Percentiles rank a stretch among this genome's conserved stretches.
Conservation (phyloP, 92 coral and sea anemone species). For the Epizoanthus stellaris region DNA sequence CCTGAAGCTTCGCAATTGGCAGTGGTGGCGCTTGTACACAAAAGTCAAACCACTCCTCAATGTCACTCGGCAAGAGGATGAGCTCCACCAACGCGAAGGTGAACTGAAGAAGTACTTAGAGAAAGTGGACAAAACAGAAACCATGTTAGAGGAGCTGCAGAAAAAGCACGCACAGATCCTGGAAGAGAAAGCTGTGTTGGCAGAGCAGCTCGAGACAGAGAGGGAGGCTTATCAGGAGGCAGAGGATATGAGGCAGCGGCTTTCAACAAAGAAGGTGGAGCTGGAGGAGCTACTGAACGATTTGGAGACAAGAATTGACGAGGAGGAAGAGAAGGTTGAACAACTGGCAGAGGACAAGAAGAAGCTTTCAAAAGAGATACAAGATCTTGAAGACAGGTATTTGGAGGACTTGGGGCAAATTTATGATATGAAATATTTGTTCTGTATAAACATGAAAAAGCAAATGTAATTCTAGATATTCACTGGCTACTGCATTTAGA, state of each 20-base stretch:
- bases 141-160: slow-evolving; percentile 69
- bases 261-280: slow-evolving; percentile 85
- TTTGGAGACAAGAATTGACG: slow-evolving; percentile 90
- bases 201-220: slow-evolving; percentile 91
- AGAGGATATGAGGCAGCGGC: slow-evolving; percentile 96
- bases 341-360: slow-evolving; percentile 86
- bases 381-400: slow-evolving; percentile 97
- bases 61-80: slow-evolving; percentile 97
- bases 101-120: slow-evolving; percentile 76
- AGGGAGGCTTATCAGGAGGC: slow-evolving; percentile 93
- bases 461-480: too few relatives aligned
- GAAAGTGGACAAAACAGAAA: slow-evolving; percentile 89
- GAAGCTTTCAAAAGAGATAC: slow-evolving; percentile 90
- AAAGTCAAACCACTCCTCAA: slow-evolving; percentile 95
- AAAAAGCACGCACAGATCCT: slow-evolving; percentile 84
- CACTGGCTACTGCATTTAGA: too few relatives aligned
- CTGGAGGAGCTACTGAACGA: slow-evolving; percentile 90
- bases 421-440: neutral
- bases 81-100: slow-evolving; percentile 85
- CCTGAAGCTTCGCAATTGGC: slow-evolving; percentile 99
- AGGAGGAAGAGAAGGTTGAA: slow-evolving; percentile 93
- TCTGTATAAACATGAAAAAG: too few relatives aligned
- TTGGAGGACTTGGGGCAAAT: neutral
- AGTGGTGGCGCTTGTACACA: slow-evolving; percentile 99
- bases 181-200: slow-evolving; percentile 88